A percentile compares a stretch with the other conserved stretches of the same genome.
phyloP scores from a whole-genome alignment of 2,888 invertebrate genomes.

The Morinoia aosen region DNA sequence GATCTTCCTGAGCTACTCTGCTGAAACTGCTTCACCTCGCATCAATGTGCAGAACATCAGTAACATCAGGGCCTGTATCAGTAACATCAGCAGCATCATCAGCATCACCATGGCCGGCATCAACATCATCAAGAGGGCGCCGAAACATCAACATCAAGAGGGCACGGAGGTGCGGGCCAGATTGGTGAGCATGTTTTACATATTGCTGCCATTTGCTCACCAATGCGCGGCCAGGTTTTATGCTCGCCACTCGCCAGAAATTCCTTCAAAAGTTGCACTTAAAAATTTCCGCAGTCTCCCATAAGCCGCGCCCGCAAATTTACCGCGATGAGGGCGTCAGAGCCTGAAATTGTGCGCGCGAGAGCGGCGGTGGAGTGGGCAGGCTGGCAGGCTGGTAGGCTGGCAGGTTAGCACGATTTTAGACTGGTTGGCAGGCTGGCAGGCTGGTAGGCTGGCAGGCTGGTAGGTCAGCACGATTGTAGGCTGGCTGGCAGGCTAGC shows the following conservation, averaged over 20 bases:
- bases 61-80: neutral
- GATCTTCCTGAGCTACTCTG: neutral
- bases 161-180: neutral
- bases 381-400: neutral
- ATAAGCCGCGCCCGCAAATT: slow-evolving; percentile 21
- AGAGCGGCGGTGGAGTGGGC: neutral
- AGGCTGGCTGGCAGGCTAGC: neutral
- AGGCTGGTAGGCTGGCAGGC: neutral
- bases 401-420: neutral
- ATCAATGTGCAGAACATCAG: neutral
- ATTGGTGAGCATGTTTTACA: slow-evolving; percentile 29
- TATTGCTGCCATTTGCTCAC: slow-evolving; percentile 15
- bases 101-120: no score
- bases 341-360: neutral
- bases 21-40: neutral
- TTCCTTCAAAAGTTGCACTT: slow-evolving; percentile 44
- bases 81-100: no score
- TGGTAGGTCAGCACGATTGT: neutral
- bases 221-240: neutral
- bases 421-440: neutral
- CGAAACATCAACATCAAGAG: neutral
- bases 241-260: neutral
- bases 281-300: slow-evolving; percentile 39
- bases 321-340: neutral
- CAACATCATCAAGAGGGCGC: neutral